Base-by-base conservation (phyloP, 2,113 vertebrate species). In the Dromiciops gliroides region DNA sequence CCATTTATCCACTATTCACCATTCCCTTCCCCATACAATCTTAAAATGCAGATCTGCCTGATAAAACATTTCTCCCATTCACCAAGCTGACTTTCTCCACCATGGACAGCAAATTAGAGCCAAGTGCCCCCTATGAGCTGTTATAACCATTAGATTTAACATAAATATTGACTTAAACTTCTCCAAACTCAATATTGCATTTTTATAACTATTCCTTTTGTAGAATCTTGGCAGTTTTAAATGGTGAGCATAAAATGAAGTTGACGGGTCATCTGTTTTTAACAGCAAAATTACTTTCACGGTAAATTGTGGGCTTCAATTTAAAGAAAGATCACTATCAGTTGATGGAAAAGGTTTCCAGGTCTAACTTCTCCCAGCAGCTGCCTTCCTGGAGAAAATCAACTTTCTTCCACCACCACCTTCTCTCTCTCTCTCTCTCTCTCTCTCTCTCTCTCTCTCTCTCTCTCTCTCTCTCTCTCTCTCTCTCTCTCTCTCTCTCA, bases 101-200 rank as follows among this genome's bases (percentile, higher is more conserved):
- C 51, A 89, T 23, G 89, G 50, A 95, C 0, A 92, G 14, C 24
- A 48, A 22, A 94, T 48, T 51, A 48, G 93, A 94, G 94, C 92
- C 91, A 95, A 96, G n/a, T 23, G 28, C 88, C 92, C 93, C 89
- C 89, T 90, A 47, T 90, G 83, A 95, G 51, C 83, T 96, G 89
- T 95, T 95, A 89, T 50, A 94, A 94, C 92, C 50, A 88, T 95
- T 94, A 95, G 92, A 67, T 50, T 49, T 89, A 90, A 88, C 26
- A 95, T 90, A 94, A 96, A 96, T 93, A 95, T 94, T 94, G 94
- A 96, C 89, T 28, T 51, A 92, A 90, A 95, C 49, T 51, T 95
- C 94, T 44, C 95, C 94, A 97, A 95, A 90, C 89, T 92, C 90
- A 94, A 88, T 75, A 90, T 8, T 67, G 90, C 28, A 93, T 67